Evolutionary conservation across 2,888 invertebrate species (phyloP).

Genomic region (Cheilosia pagana): DNA sequence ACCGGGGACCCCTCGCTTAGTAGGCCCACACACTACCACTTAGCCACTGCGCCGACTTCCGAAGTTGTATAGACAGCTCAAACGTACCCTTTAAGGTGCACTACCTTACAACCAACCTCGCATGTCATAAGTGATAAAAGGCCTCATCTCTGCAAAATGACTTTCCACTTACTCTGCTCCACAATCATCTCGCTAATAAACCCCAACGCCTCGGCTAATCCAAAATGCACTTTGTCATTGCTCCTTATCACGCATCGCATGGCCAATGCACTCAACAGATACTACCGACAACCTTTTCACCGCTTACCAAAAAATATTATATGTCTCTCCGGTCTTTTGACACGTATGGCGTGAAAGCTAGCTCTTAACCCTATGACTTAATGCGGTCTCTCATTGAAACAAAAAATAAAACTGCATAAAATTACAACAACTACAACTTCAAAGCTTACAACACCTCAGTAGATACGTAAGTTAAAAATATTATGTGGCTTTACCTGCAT

Average conservation of each 20-base stretch:
- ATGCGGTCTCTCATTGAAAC: slow-evolving; percentile 32
- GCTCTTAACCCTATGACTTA: slow-evolving; percentile 27
- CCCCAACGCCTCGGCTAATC: background rate
- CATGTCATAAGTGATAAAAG: background rate
- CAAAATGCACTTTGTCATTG: slow-evolving; percentile 17
- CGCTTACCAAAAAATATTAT: slow-evolving; percentile 4
- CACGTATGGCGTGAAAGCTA: slow-evolving; percentile 58
- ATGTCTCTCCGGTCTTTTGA: background rate
- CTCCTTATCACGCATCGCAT: slow-evolving; percentile 17
- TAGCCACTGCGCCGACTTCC: too few relatives aligned
- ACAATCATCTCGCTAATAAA: background rate
- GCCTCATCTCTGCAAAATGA: background rate
- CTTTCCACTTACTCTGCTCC: background rate
- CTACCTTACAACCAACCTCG: too few relatives aligned
- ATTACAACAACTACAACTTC: slow-evolving; percentile 17
- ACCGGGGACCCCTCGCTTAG: too few relatives aligned
- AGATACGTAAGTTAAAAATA: background rate
- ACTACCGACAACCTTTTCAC: background rate
- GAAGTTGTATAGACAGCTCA: too few relatives aligned
- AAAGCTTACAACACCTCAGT: slow-evolving; percentile 2
- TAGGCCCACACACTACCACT: too few relatives aligned
- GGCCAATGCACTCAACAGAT: background rate
- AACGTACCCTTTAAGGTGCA: too few relatives aligned
- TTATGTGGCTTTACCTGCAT: slow-evolving; percentile 62
- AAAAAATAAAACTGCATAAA: slow-evolving; percentile 24